A percentile compares a stretch with the other conserved stretches of the same genome.
Conservation (phyloP, 1,140 invertebrate species). For the Listronotus oregonensis region DNA sequence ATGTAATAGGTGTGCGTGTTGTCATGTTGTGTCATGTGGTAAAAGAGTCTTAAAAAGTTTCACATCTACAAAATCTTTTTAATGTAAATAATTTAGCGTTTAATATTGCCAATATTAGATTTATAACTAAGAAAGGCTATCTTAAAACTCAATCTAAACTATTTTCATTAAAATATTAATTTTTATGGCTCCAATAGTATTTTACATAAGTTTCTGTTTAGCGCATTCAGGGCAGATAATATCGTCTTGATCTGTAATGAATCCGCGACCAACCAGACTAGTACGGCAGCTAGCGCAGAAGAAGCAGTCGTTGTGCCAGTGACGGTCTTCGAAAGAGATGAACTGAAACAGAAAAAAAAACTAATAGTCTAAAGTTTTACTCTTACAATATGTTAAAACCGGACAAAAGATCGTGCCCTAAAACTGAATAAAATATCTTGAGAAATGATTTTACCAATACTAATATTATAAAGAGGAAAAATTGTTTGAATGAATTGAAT, state of each 20-base stretch:
- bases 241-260: constrained; percentile 96
- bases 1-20: constrained; percentile 28
- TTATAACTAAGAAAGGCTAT: neutral
- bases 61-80: constrained; percentile 3
- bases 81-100: neutral
- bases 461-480: too few species aligned
- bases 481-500: too few species aligned
- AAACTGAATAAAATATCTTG: too few species aligned
- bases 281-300: constrained; percentile 94
- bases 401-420: too few species aligned
- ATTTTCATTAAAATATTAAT: neutral
- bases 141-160: too few species aligned
- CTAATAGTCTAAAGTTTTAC: too few species aligned
- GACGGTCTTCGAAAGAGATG: constrained; percentile 64
- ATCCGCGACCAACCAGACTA: constrained; percentile 95
- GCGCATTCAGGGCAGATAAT: constrained; percentile 99
- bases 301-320: constrained; percentile 99
- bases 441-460: too few species aligned
- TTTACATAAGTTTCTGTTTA: constrained; percentile 90
- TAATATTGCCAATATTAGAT: neutral
- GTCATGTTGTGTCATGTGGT: constrained; percentile 27
- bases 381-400: too few species aligned
- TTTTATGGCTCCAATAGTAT: constrained; percentile 4
- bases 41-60: constrained; percentile 19
- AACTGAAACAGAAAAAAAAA: constrained; percentile 23